Evolutionary conservation across 1,140 invertebrate genomes (phyloP), one percentile per base, ranked within the genome.

Genomic region (Drosophila trapezifrons): DNA sequence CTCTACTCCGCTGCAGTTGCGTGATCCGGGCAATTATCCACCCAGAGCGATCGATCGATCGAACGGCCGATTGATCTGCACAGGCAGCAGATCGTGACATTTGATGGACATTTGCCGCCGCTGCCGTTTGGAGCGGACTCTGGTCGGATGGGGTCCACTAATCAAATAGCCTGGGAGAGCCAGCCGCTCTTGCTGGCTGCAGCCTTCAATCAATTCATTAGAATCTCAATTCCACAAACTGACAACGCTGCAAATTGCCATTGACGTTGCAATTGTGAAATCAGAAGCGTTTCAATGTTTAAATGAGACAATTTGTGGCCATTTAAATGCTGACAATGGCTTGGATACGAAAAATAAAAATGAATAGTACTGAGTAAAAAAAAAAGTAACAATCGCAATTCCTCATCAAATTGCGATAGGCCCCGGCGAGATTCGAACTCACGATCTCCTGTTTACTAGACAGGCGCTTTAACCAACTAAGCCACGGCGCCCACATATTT

Each of bases 381-480:
- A 51, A 55, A 67, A 67, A 42, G 29, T 17, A 17, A 13, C 4
- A 35, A 35, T 5, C 27, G 9, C 29, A 20, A 35, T 15, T 4
- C 17, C 4, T 15, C 12, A 1, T 0, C 1, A 10, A 29, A 7
- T 47, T 38, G 43, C 20, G 60, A 47, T 57, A 92, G 93, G 93
- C 93, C 92, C 93, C 93, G 93, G 92, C 92, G 93, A 93, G 93
- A 94, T 94, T 94, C 93, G 93, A 94, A 94, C 93, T 93, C 93
- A 91, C 92, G 93, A 94, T 94, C 93, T 94, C 93, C 93, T 94
- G 93, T 93, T 94, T 94, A 94, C 93, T 94, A 93, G 93, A 94
- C 93, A 94, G 93, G 93, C 93, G 93, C 93, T 94, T 94, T 94
- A 93, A 94, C 93, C 93, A 93, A 94, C 93, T 94, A 94, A 93